Percentiles rank a stretch among this genome's conserved stretches.
Evolutionary conservation across 2,113 vertebrate genomes (phyloP).

Genomic region (Lontra canadensis): DNA sequence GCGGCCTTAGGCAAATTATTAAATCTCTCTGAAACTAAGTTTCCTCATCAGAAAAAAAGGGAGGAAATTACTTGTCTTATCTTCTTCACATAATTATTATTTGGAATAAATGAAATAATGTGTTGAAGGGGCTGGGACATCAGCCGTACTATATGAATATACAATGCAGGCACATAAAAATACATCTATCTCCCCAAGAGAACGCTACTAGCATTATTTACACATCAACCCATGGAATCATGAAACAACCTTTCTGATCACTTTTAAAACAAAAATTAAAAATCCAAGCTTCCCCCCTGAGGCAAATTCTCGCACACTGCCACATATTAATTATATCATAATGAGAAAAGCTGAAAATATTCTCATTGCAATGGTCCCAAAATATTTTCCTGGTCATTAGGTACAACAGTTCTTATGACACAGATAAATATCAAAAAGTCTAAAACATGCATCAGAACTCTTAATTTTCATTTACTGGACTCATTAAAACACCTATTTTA

Average conservation of each 20-base stretch:
- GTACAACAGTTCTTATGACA: background rate
- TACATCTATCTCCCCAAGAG: background rate
- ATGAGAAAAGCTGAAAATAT: conserved; percentile 46
- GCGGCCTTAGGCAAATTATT: background rate
- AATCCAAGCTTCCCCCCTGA: background rate
- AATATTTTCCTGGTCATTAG: background rate
- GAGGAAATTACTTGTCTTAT: background rate
- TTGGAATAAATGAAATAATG: conserved; percentile 32
- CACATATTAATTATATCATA: background rate
- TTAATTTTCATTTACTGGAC: conserved; percentile 9
- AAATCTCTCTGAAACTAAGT: background rate
- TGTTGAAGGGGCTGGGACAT: background rate
- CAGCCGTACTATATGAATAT: background rate
- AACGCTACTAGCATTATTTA: background rate
- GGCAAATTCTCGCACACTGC: background rate
- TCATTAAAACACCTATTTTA: conserved; percentile 34
- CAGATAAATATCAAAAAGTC: background rate
- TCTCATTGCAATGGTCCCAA: background rate
- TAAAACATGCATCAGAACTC: background rate
- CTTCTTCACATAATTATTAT: conserved; percentile 47
- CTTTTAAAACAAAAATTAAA: conserved; percentile 38
- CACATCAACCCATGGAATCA: background rate
- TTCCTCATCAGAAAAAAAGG: background rate
- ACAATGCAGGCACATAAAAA: background rate
- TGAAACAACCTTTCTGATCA: background rate